A percentile compares a stretch with the other conserved stretches of the same genome.
These are phyloP conservation scores for Vespertilio murinus DNA, from an alignment of 2,797 vertebrate genomes.

Conservation along the genomic window DNA sequence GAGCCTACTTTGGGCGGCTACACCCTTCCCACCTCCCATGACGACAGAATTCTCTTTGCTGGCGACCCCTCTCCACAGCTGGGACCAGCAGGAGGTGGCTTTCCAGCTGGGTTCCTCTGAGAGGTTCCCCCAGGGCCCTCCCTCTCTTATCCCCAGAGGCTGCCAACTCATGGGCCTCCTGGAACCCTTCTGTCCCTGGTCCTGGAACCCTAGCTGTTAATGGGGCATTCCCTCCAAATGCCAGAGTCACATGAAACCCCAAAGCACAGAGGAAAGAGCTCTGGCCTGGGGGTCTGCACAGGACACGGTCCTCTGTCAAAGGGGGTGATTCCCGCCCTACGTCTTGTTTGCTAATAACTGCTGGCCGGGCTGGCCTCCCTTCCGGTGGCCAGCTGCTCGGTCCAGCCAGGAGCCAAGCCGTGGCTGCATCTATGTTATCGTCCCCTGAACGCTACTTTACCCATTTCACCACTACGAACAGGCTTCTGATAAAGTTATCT, in stretches of 20 bases:
- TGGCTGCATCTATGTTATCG: accelerated
- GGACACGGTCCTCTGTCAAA: not conserved
- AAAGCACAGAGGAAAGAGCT: not conserved
- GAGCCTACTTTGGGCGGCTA: not conserved
- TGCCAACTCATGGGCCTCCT: not conserved
- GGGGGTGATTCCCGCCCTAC: not conserved
- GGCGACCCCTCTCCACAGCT: not conserved
- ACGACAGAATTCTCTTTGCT: not conserved
- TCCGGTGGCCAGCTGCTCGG: not conserved
- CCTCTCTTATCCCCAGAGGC: not conserved
- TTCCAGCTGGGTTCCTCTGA: not conserved
- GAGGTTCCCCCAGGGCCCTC: accelerated
- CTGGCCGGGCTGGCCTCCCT: not conserved
- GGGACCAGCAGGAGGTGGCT: not conserved
- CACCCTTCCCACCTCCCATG: accelerated
- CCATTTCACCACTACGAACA: not conserved
- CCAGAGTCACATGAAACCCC: not conserved
- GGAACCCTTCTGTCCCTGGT: not conserved
- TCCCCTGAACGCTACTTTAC: not conserved
- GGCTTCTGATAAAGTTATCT: not conserved
- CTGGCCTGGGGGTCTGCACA: not conserved
- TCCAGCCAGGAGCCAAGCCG: not conserved
- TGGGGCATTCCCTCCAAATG: not conserved
- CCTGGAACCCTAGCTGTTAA: not conserved
- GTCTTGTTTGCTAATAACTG: not conserved